These are phyloP conservation scores for Prionailurus bengalensis DNA, from an alignment of 2,113 vertebrate genomes.

Conservation along the genomic window DNA sequence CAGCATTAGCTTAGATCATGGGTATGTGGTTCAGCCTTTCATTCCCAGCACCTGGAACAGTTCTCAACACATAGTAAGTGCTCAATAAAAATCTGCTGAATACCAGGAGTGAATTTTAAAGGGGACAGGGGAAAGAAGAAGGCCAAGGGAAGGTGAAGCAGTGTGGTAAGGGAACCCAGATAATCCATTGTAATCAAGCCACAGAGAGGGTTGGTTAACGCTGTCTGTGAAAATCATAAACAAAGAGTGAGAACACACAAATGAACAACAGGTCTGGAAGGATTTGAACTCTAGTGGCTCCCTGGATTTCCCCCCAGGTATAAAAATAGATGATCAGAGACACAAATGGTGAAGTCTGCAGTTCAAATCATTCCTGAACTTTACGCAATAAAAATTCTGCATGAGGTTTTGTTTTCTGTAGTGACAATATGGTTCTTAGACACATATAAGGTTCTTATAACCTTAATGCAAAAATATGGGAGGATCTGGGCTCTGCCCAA, in stretches of 20 bases:
- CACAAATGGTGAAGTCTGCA: neutral
- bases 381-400: neutral
- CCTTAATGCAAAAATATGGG: neutral
- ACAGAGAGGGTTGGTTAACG: neutral
- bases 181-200: neutral
- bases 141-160: neutral
- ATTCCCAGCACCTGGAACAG: neutral
- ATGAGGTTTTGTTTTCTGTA: neutral
- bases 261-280: neutral
- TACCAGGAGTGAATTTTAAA: neutral
- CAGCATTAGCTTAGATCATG: neutral
- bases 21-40: neutral
- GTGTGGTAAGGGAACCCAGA: neutral
- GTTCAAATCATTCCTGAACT: constrained; percentile 38
- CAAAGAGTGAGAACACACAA: neutral
- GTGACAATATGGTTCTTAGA: neutral
- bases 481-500: neutral
- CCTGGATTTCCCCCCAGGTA: neutral
- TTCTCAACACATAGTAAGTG: neutral
- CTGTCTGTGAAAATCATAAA: neutral
- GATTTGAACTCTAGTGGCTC: neutral
- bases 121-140: neutral
- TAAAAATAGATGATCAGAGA: constrained; percentile 40
- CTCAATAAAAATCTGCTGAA: neutral
- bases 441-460: neutral